Base-by-base conservation (phyloP, 2,113 vertebrate genomes). In the Buteo buteo region DNA sequence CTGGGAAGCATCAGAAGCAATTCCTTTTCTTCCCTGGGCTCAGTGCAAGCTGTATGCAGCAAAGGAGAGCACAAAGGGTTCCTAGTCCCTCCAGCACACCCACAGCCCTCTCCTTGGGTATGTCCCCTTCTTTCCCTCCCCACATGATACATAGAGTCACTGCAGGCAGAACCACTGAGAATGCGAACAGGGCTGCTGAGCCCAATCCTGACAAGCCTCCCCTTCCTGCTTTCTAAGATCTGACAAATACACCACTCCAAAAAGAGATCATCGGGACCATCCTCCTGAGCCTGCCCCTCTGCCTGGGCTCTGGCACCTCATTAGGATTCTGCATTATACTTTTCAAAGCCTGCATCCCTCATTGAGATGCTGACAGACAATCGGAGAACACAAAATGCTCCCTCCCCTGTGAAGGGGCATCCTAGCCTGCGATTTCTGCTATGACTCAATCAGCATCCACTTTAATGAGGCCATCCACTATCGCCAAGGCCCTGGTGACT, bases 361-460 rank as follows among this genome's bases (percentile, higher is more conserved):
- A 92, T n/a, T 62, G 93, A 96, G 86, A 96, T 92, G 83, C 82
- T 89, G 72, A 82, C 87, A 94, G 92, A 91, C 72, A 93, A 92
- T 7, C 4, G 1, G 61, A 82, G 83, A 84, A 83, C 77, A 87
- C 62, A 67, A 58, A 91, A 72, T 28, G 69, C 45, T 72, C 87
- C 73, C 81, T 93, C 64, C 87, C n/a, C 76, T 64, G 17, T 0
- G 0, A 67, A 49, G 76, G 86, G 59, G 20, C 82, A 85, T 50
- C 80, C 77, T 9, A 88, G 87, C 69, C 55, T 67, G 82, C 1
- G 11, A 31, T 70, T 81, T 87, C 81, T 91, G 86, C 91, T 85
- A 44, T 0, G 6, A 65, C 86, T 94, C 82, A 29, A 86, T 83
- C 93, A 95, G 83, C 92, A 93, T 76, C 74, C 36, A 44, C 86